These are phyloP conservation scores for Artemia franciscana DNA, from an alignment of 1,140 invertebrate genomes.

Conservation along the genomic window DNA sequence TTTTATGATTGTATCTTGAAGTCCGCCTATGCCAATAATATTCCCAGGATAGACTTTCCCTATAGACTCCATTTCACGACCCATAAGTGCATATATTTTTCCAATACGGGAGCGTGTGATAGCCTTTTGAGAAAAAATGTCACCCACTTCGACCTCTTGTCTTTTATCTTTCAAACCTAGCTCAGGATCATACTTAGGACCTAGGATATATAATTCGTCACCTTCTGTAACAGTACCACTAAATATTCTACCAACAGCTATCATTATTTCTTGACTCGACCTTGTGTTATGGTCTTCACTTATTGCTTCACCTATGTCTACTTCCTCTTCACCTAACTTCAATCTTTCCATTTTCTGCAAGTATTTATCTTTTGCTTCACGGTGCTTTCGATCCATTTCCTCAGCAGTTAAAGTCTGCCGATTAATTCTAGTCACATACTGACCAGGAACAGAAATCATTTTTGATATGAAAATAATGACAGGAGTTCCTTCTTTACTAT, in stretches of 20 bases:
- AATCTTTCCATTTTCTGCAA: conserved; percentile 22
- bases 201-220: conserved; percentile 52
- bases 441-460: conserved; percentile 47
- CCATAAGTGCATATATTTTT: conserved; percentile 75
- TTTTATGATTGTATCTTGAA: conserved; percentile 67
- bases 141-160: conserved; percentile 1
- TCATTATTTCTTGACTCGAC: conserved; percentile 39
- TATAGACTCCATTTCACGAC: conserved; percentile 60
- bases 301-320: not conserved
- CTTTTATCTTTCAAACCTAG: conserved; percentile 20
- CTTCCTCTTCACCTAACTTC: conserved; percentile 12
- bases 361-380: conserved; percentile 36
- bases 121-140: conserved; percentile 13
- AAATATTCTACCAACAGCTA: conserved; percentile 83
- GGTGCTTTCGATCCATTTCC: conserved; percentile 43
- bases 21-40: conserved; percentile 64
- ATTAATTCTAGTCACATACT: not conserved
- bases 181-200: conserved; percentile 66
- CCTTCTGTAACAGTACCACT: conserved; percentile 60
- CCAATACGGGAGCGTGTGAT: conserved; percentile 33
- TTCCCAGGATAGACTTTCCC: conserved; percentile 64
- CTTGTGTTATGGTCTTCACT: conserved; percentile 13
- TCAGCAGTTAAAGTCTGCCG: conserved; percentile 33
- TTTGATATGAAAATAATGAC: conserved; percentile 84
- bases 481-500: conserved; percentile 34